These are phyloP conservation scores for Creontiades dilutus DNA, from an alignment of 2,888 invertebrate species.

Conservation along the genomic window DNA sequence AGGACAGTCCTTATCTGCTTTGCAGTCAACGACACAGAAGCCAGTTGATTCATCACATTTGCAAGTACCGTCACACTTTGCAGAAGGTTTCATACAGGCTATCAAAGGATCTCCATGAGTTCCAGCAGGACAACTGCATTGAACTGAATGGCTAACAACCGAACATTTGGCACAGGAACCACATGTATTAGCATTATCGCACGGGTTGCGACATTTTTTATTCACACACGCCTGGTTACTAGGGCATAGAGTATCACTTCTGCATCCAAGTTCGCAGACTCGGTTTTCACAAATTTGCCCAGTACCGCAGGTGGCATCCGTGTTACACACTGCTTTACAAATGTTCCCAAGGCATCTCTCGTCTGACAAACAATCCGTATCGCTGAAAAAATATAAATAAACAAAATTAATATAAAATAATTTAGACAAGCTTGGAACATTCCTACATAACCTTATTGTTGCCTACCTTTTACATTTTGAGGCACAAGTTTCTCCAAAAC, in stretches of 20 bases:
- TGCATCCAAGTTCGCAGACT: conserved; percentile 91
- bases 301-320: conserved; percentile 88
- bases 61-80: conserved; percentile 87
- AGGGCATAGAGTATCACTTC: conserved; percentile 89
- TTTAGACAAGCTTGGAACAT: too few species aligned
- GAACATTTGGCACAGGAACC: conserved; percentile 91
- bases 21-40: conserved; percentile 87
- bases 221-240: conserved; percentile 88
- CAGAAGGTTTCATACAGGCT: conserved; percentile 86
- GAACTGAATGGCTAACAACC: conserved; percentile 90
- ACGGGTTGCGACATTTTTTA: conserved; percentile 91
- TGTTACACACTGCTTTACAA: conserved; percentile 92
- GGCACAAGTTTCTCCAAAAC: conserved; percentile 89
- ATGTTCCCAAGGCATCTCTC: conserved; percentile 91
- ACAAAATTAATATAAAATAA: background rate
- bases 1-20: conserved; percentile 84
- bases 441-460: background rate
- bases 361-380: conserved; percentile 89
- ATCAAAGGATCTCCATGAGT: conserved; percentile 90
- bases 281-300: conserved; percentile 93
- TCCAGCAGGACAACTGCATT: conserved; percentile 90
- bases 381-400: conserved; percentile 80
- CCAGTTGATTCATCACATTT: conserved; percentile 88
- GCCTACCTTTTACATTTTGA: conserved; percentile 86
- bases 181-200: conserved; percentile 85